Evolutionary conservation across 30 jellyfish, hydroid and myxozoan genomes (phyloP).

Genomic region (Turritopsis rubra): DNA sequence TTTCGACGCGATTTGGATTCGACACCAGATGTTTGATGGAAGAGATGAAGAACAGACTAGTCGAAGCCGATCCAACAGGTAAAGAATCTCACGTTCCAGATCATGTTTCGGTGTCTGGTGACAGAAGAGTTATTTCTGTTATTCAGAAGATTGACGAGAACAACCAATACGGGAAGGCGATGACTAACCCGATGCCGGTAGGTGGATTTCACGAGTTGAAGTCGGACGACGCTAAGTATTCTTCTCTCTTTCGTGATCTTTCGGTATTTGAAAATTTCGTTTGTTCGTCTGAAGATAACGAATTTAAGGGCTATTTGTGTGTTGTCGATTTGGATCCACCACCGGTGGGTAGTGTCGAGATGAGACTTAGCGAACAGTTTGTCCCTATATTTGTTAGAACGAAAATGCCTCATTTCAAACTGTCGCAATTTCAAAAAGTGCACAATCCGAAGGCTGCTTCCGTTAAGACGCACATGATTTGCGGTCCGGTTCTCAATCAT

Average conservation of each 20-base stretch:
- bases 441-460: not conserved
- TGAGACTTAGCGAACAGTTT: not conserved
- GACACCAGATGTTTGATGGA: no score
- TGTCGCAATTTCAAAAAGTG: not conserved
- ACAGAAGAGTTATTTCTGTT: not conserved
- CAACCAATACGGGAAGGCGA: not conserved
- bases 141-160: not conserved
- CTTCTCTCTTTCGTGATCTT: no score
- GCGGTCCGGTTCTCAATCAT: not conserved
- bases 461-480: not conserved
- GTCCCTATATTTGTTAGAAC: not conserved
- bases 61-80: not conserved
- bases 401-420: not conserved
- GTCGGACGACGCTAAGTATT: not conserved
- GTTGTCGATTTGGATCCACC: not conserved
- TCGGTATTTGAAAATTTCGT: not conserved
- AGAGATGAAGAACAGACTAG: no score
- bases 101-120: no score
- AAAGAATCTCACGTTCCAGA: no score
- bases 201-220: not conserved
- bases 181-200: not conserved
- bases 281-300: no score
- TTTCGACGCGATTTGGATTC: no score
- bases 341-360: not conserved
- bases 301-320: no score